phyloP scores from a whole-genome alignment of 2,888 invertebrate genomes.

The Hyppa rectilinea region DNA sequence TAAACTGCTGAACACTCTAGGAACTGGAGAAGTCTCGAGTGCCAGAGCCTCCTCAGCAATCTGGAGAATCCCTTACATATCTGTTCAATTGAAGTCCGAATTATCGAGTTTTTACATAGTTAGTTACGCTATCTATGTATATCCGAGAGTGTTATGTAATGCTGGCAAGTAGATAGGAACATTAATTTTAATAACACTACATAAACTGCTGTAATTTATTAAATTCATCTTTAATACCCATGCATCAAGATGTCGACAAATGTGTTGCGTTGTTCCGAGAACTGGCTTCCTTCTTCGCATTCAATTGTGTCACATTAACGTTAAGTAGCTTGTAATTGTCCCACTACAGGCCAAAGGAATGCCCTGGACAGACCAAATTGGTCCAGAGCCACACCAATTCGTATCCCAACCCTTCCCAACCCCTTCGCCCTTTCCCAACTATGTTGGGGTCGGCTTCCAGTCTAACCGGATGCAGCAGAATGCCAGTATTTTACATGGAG shows the following conservation, averaged over 20 bases:
- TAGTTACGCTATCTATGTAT: conserved; percentile 1
- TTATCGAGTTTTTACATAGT: background rate
- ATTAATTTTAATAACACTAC: conserved; percentile 13
- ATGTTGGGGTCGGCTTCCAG: too few species aligned
- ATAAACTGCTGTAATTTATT: conserved; percentile 13
- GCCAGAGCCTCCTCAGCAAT: background rate
- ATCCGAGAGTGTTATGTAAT: background rate
- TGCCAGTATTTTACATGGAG: too few species aligned
- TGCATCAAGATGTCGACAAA: background rate
- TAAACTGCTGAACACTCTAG: background rate
- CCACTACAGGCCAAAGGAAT: background rate
- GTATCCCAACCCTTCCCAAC: too few species aligned
- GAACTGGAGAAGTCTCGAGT: background rate
- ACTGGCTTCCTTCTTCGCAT: background rate
- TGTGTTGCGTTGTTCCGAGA: background rate
- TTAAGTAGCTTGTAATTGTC: background rate
- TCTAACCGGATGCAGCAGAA: too few species aligned
- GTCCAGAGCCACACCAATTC: too few species aligned
- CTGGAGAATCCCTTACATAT: background rate
- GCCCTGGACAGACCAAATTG: too few species aligned
- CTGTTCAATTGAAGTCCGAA: background rate
- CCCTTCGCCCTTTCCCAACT: too few species aligned
- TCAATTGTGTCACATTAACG: background rate
- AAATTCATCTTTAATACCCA: conserved; percentile 5
- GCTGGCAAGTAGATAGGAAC: background rate